Conservation (phyloP, 2,113 vertebrate species). For the Pelecanoides urinatrix region DNA sequence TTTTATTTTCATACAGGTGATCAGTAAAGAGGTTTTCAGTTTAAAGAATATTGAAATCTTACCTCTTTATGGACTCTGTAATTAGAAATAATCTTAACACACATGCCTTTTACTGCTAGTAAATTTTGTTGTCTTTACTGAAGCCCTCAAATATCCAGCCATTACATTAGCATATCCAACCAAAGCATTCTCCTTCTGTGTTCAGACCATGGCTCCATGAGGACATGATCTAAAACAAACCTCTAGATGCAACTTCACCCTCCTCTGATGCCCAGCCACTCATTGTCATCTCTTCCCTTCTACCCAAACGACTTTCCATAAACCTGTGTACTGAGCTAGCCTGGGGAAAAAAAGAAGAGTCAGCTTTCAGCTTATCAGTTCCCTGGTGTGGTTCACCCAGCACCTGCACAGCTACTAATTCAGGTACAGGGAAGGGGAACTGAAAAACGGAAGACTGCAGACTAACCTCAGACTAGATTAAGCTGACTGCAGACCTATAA, state of each 20-base stretch:
- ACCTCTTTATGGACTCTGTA: not conserved
- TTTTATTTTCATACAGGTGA: not conserved
- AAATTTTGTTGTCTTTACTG: not conserved
- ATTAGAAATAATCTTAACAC: not conserved
- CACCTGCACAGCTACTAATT: not conserved
- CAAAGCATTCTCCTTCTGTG: not conserved
- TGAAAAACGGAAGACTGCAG: not conserved
- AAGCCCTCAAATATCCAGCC: not conserved
- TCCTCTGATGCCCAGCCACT: not conserved
- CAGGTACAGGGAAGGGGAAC: not conserved
- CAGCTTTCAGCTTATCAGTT: not conserved
- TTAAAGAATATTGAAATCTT: not conserved
- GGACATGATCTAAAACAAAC: accelerated
- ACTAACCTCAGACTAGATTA: not conserved
- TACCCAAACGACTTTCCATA: not conserved
- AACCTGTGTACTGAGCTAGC: not conserved
- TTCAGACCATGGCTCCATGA: not conserved
- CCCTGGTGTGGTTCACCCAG: not conserved
- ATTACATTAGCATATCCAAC: not conserved
- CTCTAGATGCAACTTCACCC: not conserved
- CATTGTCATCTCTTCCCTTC: not conserved
- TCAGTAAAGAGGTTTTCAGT: not conserved
- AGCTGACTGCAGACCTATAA: not conserved
- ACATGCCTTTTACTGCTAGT: not conserved
- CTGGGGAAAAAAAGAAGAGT: not conserved